Conservation (phyloP, 2,797 vertebrate genomes). For the Glossophaga mutica region DNA sequence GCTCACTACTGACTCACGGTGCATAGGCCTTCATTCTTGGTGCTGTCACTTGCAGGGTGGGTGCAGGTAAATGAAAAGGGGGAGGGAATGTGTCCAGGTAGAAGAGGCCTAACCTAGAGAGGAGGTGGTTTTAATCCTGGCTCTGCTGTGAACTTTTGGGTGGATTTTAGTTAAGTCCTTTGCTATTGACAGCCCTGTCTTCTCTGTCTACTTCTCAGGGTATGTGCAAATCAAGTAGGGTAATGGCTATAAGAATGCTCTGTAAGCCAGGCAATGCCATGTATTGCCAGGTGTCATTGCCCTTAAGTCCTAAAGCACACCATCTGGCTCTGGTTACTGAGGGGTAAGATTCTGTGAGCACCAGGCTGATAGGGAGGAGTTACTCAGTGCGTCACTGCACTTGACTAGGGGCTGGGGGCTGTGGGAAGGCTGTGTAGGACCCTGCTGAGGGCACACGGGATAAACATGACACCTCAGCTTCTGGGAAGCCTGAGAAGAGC, state of each 20-base stretch:
- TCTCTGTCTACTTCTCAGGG: background rate
- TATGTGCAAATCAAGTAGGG: background rate
- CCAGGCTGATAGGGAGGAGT: background rate
- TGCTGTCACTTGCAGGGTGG: background rate
- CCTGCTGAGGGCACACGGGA: background rate
- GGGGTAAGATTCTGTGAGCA: background rate
- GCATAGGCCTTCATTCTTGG: background rate
- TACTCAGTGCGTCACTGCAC: accelerated
- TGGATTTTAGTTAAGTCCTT: background rate
- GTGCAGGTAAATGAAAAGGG: background rate
- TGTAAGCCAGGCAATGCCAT: background rate
- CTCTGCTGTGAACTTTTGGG: background rate
- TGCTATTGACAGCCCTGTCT: background rate
- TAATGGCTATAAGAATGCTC: background rate
- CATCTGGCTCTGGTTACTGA: background rate
- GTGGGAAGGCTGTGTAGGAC: accelerated
- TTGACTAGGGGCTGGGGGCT: background rate
- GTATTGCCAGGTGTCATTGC: background rate
- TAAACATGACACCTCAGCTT: background rate
- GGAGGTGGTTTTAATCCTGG: background rate
- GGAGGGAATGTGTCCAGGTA: background rate
- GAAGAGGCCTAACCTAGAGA: background rate
- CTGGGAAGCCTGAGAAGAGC: background rate
- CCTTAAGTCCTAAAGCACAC: background rate
- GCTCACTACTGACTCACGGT: background rate